Conservation (phyloP, 2,113 vertebrate species). For the Scatophagus argus region DNA sequence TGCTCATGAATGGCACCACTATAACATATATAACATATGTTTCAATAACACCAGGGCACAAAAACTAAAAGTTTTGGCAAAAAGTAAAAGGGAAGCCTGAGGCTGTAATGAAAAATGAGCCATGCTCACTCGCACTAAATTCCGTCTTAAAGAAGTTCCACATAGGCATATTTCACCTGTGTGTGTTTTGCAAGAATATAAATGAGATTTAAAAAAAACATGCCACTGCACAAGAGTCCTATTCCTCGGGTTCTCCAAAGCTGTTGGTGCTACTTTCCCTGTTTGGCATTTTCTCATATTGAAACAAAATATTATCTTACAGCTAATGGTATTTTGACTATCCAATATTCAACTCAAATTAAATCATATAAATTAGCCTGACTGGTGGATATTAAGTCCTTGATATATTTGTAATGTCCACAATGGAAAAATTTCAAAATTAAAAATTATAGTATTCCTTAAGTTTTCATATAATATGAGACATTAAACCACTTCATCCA, state of each 20-base stretch:
- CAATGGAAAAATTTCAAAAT: too few species aligned
- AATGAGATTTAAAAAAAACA: neutral
- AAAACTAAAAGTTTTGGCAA: too few species aligned
- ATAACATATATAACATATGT: too few species aligned
- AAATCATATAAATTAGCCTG: neutral
- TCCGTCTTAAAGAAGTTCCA: constrained; percentile 9
- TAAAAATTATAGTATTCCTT: too few species aligned
- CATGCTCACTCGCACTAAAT: neutral
- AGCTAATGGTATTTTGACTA: neutral
- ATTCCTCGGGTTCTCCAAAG: neutral
- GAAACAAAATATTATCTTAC: neutral
- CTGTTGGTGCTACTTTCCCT: neutral
- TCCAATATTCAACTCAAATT: neutral
- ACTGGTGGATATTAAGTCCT: too few species aligned
- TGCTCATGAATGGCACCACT: too few species aligned
- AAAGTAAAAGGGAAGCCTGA: constrained; percentile 37
- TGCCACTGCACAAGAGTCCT: neutral
- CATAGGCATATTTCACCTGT: constrained; percentile 8
- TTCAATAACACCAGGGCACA: too few species aligned
- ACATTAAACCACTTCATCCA: neutral
- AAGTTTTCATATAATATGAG: neutral
- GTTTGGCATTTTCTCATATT: neutral
- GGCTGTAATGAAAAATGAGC: constrained; percentile 28
- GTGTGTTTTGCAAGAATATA: neutral
- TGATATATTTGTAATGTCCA: neutral